Evolutionary conservation across 2,888 invertebrate species (phyloP).

Genomic region (Rhaphigaster nebulosa): DNA sequence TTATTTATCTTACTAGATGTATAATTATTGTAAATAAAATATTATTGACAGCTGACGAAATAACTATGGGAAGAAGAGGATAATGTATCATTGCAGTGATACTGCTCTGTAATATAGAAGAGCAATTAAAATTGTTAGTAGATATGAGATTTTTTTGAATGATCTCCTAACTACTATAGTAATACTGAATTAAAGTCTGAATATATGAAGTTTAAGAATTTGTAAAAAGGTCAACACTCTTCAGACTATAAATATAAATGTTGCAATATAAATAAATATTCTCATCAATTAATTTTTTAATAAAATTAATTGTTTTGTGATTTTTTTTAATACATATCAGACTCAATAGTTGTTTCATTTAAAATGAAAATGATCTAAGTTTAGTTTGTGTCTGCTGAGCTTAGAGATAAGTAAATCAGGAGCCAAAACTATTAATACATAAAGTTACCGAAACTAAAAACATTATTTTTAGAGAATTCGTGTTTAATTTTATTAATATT

Average conservation of each 20-base stretch:
- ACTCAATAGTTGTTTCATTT: conserved; percentile 9
- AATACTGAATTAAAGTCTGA: conserved; percentile 37
- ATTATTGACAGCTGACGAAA: not conserved
- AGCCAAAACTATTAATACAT: not conserved
- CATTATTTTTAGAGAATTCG: not conserved
- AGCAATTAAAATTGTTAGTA: not conserved
- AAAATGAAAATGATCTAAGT: not conserved
- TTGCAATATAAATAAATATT: conserved; percentile 35
- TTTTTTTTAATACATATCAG: conserved; percentile 36
- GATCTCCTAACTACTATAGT: not conserved
- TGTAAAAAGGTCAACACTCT: conserved; percentile 20
- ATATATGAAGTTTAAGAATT: not conserved
- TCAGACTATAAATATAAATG: conserved; percentile 24
- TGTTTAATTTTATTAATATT: not conserved
- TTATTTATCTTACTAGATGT: not conserved
- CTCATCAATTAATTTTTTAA: conserved; percentile 28
- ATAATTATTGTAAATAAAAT: conserved; percentile 40
- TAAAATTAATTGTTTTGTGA: conserved; percentile 39
- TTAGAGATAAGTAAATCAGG: not conserved
- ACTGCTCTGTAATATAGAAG: not conserved
- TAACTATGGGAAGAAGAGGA: conserved; percentile 43
- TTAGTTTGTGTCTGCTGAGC: not conserved
- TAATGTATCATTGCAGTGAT: not conserved
- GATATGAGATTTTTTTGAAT: conserved; percentile 16
- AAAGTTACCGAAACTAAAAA: not conserved